These are phyloP conservation scores for Plecturocebus donacophilus DNA, from an alignment of 2,113 vertebrate species.

Conservation along the genomic window DNA sequence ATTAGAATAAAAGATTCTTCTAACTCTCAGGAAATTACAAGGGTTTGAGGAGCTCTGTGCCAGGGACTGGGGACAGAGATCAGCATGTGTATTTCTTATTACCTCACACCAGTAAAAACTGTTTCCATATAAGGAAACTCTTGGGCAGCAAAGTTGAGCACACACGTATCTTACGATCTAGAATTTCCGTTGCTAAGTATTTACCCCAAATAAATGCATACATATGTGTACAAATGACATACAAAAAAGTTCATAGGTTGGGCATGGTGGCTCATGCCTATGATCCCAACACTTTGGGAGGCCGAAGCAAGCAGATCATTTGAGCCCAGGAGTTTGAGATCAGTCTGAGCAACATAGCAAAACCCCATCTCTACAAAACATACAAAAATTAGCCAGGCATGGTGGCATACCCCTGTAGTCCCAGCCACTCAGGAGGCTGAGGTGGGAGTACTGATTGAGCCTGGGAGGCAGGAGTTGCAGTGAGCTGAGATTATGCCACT, in stretches of 20 bases:
- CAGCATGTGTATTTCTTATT: background rate
- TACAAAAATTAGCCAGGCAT: too few species aligned
- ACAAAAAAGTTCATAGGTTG: background rate
- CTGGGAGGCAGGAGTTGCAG: too few species aligned
- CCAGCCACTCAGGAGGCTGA: too few species aligned
- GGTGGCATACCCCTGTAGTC: too few species aligned
- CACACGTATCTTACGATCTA: background rate
- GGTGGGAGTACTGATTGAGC: too few species aligned
- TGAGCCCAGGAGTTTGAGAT: too few species aligned
- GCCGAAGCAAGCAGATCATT: too few species aligned
- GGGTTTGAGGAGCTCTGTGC: background rate
- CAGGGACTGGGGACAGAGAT: background rate
- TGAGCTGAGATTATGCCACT: too few species aligned
- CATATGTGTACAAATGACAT: background rate
- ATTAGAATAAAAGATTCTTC: background rate
- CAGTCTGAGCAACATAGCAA: too few species aligned
- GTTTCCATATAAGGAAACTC: background rate
- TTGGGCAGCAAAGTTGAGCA: background rate
- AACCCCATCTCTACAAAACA: too few species aligned
- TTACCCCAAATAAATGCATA: background rate
- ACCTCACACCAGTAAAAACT: background rate
- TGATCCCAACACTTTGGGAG: too few species aligned
- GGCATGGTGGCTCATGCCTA: too few species aligned
- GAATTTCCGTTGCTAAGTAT: background rate
- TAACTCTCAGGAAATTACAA: background rate